Evolutionary conservation across 2,797 vertebrate species (phyloP).

Genomic region (Pseudochirops corinnae): DNA sequence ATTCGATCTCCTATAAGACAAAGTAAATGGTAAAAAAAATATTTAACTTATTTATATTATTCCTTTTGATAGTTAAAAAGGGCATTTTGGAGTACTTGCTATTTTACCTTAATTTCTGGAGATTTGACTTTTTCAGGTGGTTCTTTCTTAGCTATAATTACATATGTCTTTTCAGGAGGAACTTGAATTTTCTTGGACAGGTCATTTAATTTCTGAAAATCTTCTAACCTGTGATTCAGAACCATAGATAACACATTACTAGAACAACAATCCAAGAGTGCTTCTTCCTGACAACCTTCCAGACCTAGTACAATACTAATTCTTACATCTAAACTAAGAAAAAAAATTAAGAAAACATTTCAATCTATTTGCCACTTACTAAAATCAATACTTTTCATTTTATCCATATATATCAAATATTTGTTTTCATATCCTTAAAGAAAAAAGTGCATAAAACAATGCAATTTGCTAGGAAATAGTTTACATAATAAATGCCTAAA

Average conservation of each 20-base stretch:
- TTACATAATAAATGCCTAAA: conserved; percentile 9
- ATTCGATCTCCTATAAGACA: conserved; percentile 83
- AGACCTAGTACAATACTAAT: background rate
- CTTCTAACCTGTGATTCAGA: conserved; percentile 82
- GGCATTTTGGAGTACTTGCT: background rate
- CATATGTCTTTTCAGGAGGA: conserved; percentile 65
- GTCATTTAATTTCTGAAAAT: conserved; percentile 69
- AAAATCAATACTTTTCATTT: background rate
- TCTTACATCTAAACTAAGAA: conserved; percentile 32
- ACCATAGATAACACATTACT: conserved; percentile 66
- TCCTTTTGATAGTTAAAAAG: background rate
- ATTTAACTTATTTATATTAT: background rate
- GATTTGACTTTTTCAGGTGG: conserved; percentile 26
- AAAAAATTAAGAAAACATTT: background rate
- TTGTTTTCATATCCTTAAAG: conserved; percentile 20
- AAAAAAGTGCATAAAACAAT: background rate
- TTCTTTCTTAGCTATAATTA: conserved; percentile 63
- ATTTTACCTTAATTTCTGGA: conserved; percentile 80
- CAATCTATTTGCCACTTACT: background rate
- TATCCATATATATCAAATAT: background rate
- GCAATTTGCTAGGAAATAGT: conserved; percentile 5
- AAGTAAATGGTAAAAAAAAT: conserved; percentile 66
- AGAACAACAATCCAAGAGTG: conserved; percentile 19
- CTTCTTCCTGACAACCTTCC: conserved; percentile 10
- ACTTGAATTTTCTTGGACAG: conserved; percentile 66